A percentile compares a stretch with the other conserved stretches of the same genome.
phyloP scores from a whole-genome alignment of 2,888 invertebrate genomes.

The Pollenia amentaria region DNA sequence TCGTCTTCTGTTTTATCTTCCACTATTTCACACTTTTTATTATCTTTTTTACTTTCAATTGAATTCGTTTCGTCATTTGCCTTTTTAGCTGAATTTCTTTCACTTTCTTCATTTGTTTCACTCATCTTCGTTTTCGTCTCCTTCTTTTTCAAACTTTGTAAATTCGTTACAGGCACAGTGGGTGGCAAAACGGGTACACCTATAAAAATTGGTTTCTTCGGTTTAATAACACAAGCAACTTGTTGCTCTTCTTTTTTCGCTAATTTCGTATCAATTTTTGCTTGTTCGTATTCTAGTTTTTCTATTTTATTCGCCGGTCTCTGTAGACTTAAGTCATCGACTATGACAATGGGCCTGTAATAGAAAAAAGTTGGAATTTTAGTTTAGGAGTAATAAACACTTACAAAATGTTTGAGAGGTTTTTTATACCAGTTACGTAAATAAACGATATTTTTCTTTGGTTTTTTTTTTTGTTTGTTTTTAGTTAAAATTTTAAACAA shows the following conservation, averaged over 20 bases:
- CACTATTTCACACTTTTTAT: neutral
- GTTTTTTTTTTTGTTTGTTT: neutral
- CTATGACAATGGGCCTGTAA: constrained; percentile 81
- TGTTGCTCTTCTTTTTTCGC: constrained; percentile 27
- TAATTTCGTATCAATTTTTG: neutral
- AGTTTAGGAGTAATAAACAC: neutral
- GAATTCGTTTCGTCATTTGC: constrained; percentile 21
- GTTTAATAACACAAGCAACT: constrained; percentile 44
- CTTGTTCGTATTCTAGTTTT: constrained; percentile 60
- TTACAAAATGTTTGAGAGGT: neutral
- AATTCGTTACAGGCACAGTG: constrained; percentile 76
- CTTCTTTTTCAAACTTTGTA: constrained; percentile 66
- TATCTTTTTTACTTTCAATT: constrained; percentile 46
- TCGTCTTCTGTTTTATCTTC: neutral
- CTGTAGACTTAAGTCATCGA: constrained; percentile 81
- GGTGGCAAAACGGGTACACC: constrained; percentile 77
- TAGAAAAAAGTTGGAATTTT: neutral
- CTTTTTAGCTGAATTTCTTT: neutral
- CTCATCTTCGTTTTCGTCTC: constrained; percentile 57
- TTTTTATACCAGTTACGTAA: constrained; percentile 30
- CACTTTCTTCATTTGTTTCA: constrained; percentile 43
- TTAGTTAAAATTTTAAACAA: neutral
- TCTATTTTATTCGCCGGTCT: constrained; percentile 68
- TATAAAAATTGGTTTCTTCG: constrained; percentile 76
- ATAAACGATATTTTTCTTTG: constrained; percentile 33